These are phyloP conservation scores for Microcebus tavaratra DNA, from an alignment of 2,113 vertebrate genomes.

Conservation along the genomic window DNA sequence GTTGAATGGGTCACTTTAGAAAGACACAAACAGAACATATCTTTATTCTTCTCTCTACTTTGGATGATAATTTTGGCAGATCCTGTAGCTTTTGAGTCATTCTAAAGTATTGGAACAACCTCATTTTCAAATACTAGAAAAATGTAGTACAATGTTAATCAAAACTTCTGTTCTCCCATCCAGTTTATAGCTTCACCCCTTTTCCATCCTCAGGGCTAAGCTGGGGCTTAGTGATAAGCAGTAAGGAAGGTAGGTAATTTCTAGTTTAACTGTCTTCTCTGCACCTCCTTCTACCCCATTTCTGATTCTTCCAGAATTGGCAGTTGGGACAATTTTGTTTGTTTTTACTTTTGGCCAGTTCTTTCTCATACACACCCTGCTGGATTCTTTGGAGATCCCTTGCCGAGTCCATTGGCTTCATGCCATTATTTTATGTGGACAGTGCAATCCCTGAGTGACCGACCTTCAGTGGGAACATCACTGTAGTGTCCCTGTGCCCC, in stretches of 20 bases:
- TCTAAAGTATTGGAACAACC: background rate
- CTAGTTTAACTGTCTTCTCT: background rate
- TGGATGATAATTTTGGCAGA: constrained; percentile 5
- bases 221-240: background rate
- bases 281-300: background rate
- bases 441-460: background rate
- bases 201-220: background rate
- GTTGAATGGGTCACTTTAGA: background rate
- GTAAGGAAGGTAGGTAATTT: background rate
- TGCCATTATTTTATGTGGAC: background rate
- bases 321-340: background rate
- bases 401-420: background rate
- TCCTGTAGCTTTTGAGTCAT: background rate
- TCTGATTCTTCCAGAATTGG: background rate
- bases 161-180: background rate
- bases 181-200: background rate
- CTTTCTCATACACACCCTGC: background rate
- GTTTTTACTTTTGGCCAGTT: background rate
- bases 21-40: background rate
- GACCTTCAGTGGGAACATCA: background rate
- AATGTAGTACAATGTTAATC: background rate
- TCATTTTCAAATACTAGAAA: constrained; percentile 51
- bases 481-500: background rate
- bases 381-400: background rate
- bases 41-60: background rate